Evolutionary conservation across 2,888 invertebrate genomes (phyloP).

Genomic region (Xestia ashworthii): DNA sequence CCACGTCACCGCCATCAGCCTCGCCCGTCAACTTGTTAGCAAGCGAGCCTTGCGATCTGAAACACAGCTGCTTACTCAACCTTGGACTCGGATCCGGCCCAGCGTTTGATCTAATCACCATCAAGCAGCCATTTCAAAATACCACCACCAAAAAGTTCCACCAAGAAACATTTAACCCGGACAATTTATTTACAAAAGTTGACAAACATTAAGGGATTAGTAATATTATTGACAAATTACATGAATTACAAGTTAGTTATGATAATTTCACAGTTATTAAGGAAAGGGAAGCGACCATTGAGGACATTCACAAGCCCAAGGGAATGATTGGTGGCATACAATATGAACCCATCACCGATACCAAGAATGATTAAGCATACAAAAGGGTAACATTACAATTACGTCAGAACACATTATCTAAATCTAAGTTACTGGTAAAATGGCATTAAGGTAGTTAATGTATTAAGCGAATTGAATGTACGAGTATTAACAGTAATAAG

Average conservation of each 20-base stretch:
- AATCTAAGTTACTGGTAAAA: conserved; percentile 62
- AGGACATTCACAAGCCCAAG: conserved; percentile 76
- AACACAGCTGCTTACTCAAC: conserved; percentile 92
- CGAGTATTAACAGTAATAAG: conserved; percentile 39
- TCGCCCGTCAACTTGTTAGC: conserved; percentile 98
- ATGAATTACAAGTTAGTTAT: conserved; percentile 49
- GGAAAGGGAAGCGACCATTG: conserved; percentile 68
- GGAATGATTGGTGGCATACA: conserved; percentile 82
- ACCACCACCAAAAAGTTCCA: conserved; percentile 74
- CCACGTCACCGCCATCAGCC: conserved; percentile 98
- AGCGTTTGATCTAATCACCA: conserved; percentile 86
- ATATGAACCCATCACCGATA: conserved; percentile 88
- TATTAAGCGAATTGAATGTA: conserved; percentile 45
- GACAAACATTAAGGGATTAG: conserved; percentile 39
- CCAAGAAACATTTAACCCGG: conserved; percentile 46
- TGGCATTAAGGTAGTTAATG: conserved; percentile 57
- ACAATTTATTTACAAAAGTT: conserved; percentile 38
- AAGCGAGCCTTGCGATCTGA: conserved; percentile 97
- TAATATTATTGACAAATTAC: conserved; percentile 50
- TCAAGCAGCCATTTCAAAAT: conserved; percentile 65
- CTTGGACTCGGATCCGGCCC: conserved; percentile 90
- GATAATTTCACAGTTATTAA: conserved; percentile 71
- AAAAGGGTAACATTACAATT: conserved; percentile 84
- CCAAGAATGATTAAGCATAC: conserved; percentile 90
- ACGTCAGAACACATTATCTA: conserved; percentile 59